Percentiles rank a stretch among this genome's conserved stretches.
Conservation (phyloP, 1,140 invertebrate species). For the Coenobita brevimanus region DNA sequence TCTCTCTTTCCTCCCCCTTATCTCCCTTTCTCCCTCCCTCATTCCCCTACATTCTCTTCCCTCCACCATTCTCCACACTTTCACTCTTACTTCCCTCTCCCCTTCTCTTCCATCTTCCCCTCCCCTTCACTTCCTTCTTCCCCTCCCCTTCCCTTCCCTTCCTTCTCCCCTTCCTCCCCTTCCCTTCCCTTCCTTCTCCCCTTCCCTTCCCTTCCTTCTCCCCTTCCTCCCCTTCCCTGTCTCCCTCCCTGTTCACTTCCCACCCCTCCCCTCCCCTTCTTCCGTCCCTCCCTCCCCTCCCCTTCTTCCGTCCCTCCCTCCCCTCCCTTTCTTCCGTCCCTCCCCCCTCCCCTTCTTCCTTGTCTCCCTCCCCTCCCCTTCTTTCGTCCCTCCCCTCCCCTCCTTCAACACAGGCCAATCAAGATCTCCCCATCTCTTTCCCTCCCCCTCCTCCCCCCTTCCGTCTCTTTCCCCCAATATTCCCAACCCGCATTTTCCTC, state of each 20-base stretch:
- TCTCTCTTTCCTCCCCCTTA: no score
- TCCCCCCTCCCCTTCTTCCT: background rate
- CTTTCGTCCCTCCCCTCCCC: background rate
- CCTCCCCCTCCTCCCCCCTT: background rate
- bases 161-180: background rate
- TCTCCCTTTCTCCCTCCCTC: no score
- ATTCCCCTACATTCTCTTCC: no score
- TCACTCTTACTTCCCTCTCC: no score
- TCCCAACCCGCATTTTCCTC: no score
- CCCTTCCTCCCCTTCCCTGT: background rate
- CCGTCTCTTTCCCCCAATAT: no score
- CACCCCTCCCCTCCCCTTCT: background rate
- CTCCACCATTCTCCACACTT: no score
- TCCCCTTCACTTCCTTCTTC: background rate
- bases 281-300: background rate
- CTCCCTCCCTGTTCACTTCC: no score
- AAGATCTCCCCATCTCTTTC: background rate
- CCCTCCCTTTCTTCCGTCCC: background rate
- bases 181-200: background rate
- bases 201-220: background rate
- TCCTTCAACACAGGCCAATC: background rate
- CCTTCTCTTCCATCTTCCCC: no score
- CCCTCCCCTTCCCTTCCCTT: background rate
- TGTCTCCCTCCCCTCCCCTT: background rate
- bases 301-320: background rate